Base-by-base conservation (phyloP, 2,797 vertebrate genomes). In the Ctenosaura bakeri region DNA sequence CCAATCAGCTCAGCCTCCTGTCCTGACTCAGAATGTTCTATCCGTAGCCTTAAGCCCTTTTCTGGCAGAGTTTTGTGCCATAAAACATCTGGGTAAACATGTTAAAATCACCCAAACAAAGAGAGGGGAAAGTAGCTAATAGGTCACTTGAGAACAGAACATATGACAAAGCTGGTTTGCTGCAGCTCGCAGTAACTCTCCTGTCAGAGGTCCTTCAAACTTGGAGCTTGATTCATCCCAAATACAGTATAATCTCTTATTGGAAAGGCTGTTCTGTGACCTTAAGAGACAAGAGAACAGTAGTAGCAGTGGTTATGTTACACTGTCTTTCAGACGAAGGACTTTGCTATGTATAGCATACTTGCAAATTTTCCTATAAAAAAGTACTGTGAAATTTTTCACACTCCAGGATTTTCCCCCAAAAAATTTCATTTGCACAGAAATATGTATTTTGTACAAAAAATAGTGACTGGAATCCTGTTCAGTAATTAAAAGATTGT, bases 21-120 rank as follows among this genome's bases (percentile, higher is more conserved):
- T 66, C 74, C 81, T 2, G 38, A 29, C 76, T 83, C 88, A 83
- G 3, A 35, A 0, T 18, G 29, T 1, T 12, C 38, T 42, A 1
- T 35, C 64, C 90, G 83, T 54, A 81, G 54, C 88, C 90, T 84
- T 86, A 88, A 92, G n/a, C 46, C 89, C 90, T 89, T 91, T 95
- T 88, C 92, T 88, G 26, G 12, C 92, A 86, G 66, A 9, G 35
- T n/a, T 9, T 83, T 46, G 1, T 83, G 38, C 77, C 77, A 64
- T 76, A 78, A 76, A 90, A 85, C 62, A 85, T 16, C 74, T 87
- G 42, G 66, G 66, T 5, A n/a, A 86, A 80, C 13, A 54, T 2
- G n/a, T 79, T 16, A 38, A 46, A 42, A 54, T 2, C 81, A 16
- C 80, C 46, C 79, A 83, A 90, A 88, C 46, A 46, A 82, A 85